Evolutionary conservation across 1,140 invertebrate species (phyloP).

Genomic region (Anadara kagoshimensis): DNA sequence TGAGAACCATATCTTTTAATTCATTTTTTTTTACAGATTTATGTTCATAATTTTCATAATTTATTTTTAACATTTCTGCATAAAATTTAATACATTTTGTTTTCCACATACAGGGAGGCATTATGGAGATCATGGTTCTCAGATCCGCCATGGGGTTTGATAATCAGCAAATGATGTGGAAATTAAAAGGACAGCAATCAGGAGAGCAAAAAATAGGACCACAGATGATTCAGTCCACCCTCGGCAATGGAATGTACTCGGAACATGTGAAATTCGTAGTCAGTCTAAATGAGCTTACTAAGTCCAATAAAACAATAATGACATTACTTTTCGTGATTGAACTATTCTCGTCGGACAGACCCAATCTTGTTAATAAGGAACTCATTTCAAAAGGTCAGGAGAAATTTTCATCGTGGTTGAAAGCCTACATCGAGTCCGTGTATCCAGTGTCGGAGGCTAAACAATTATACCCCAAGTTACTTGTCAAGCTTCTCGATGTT

Average conservation of each 20-base stretch:
- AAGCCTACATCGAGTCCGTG: conserved; percentile 88
- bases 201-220: conserved; percentile 79
- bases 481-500: conserved; percentile 88
- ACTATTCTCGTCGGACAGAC: conserved; percentile 88
- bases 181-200: conserved; percentile 66
- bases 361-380: conserved; percentile 86
- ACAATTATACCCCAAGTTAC: conserved; percentile 88
- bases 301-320: conserved; percentile 90
- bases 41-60: no score
- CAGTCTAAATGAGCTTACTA: conserved; percentile 70
- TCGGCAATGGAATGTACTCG: conserved; percentile 59
- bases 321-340: conserved; percentile 92
- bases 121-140: conserved; percentile 94
- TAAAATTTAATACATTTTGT: neutral
- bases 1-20: no score
- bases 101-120: conserved; percentile 79
- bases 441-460: conserved; percentile 84
- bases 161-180: conserved; percentile 84
- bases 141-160: conserved; percentile 92
- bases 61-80: no score
- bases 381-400: conserved; percentile 92
- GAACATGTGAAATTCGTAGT: conserved; percentile 64
- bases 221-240: conserved; percentile 83
- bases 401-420: conserved; percentile 90
- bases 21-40: no score